Evolutionary conservation across 1,140 invertebrate genomes (phyloP), one percentile per base, ranked within the genome.

Genomic region (Bombus vancouverensis): DNA sequence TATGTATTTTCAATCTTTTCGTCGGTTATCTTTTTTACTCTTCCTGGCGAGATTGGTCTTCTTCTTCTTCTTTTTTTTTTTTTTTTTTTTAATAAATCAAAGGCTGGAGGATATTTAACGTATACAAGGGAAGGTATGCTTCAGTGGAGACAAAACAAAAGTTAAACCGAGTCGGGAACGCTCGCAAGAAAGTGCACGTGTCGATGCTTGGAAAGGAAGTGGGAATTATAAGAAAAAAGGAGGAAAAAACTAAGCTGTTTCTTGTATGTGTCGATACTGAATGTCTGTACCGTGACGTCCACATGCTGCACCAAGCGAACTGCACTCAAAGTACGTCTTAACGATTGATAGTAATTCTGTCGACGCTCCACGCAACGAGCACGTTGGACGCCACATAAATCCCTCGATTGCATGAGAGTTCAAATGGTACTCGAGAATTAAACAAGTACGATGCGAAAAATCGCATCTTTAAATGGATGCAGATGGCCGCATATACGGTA

Each of bases 181-280:
- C 59, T 66, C 18, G 73, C 39, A 85, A 86, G 79, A 88, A 86
- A 75, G 87, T 86, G 66, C 83, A 86, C 82, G 85, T 86, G 83
- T 81, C 74, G 83, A 84, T 85, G 73, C 53, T 72, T 62, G 77
- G 57, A 66, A 72, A 76, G 81, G 85, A 83, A 82, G 79, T 68
- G 34, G 84, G 83, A 88, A 86, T 83, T 79, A 78, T 34, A 34
- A 39, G n/a, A 73, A 82, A 82, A 62, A 88, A 71, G 32, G n/a
- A 32, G 18, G 47, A 80, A 76, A 68, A 85, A 70, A 34, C 28
- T 44, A 84, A 59, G 42, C 37, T 5, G 34, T 13, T 39, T 83
- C 71, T 74, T 75, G 32, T 32, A n/a, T 32, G 44, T 34, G 42
- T 74, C 77, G 66, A 74, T 85, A 83, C 70, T 53, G 53, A 57